Conservation (phyloP, 1,140 invertebrate species). For the Idris sp. region DNA sequence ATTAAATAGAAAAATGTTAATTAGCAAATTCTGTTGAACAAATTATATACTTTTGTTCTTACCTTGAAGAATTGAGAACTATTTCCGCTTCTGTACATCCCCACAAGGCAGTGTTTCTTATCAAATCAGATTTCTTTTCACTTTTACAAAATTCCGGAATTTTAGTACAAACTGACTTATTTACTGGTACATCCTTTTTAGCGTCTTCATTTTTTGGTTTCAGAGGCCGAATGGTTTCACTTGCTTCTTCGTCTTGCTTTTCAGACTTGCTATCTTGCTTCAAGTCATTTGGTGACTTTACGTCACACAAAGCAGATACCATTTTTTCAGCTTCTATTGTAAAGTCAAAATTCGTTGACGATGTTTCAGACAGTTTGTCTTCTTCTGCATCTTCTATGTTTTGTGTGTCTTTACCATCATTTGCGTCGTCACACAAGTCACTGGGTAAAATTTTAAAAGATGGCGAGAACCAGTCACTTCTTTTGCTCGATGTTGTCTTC, state of each 20-base stretch:
- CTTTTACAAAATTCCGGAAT: conserved; percentile 25
- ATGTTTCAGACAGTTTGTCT: conserved; percentile 69
- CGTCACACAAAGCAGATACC: conserved; percentile 73
- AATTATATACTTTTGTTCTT: background rate
- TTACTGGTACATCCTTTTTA: background rate
- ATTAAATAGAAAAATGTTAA: no score
- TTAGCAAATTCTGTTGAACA: no score
- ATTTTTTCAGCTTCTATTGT: conserved; percentile 75
- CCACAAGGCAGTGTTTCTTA: conserved; percentile 67
- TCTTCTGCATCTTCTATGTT: conserved; percentile 50
- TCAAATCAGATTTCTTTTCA: conserved; percentile 63
- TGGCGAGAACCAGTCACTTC: conserved; percentile 13
- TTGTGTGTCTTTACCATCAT: background rate
- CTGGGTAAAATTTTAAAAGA: conserved; percentile 10
- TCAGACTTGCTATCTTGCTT: conserved; percentile 53
- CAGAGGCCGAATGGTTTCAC: conserved; percentile 62
- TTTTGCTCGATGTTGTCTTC: conserved; percentile 16
- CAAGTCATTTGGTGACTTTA: conserved; percentile 64
- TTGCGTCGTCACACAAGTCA: conserved; percentile 23
- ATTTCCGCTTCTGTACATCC: conserved; percentile 70
- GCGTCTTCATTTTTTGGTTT: conserved; percentile 57
- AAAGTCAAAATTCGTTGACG: conserved; percentile 71
- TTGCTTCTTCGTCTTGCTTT: conserved; percentile 55
- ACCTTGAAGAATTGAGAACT: conserved; percentile 61
- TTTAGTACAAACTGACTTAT: conserved; percentile 61